Evolutionary conservation across 2,797 vertebrate species (phyloP).

Genomic region (Acanthurus lineatus): DNA sequence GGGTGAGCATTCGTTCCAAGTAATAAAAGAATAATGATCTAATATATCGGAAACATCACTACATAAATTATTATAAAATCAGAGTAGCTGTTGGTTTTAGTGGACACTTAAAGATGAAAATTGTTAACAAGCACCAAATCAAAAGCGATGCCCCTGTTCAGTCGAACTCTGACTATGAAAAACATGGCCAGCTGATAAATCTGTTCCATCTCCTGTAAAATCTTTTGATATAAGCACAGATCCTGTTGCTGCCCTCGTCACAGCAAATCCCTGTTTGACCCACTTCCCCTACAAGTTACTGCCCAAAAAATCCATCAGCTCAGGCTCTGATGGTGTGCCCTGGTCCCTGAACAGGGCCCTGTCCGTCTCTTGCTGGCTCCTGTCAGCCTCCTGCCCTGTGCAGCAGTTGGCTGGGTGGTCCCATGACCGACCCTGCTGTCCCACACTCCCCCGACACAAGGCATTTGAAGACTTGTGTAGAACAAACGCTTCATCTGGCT

Average conservation of each 20-base stretch:
- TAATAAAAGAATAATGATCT: not conserved
- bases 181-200: conserved; percentile 32
- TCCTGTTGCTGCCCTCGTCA: conserved; percentile 28
- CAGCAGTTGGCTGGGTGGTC: conserved; percentile 62
- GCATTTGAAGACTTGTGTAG: conserved; percentile 68
- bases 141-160: not conserved
- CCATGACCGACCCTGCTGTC: conserved; percentile 41
- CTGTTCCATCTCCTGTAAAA: conserved; percentile 21
- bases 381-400: conserved; percentile 49
- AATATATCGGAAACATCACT: not conserved
- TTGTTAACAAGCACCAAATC: conserved; percentile 25
- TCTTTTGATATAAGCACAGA: conserved; percentile 24
- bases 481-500: conserved; percentile 31
- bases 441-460: conserved; percentile 44
- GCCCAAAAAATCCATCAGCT: conserved; percentile 57
- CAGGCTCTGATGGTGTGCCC: conserved; percentile 69
- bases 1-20: conserved; percentile 78
- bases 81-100: not conserved
- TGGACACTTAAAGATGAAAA: conserved; percentile 8
- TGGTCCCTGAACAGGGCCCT: conserved; percentile 57
- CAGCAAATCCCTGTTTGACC: conserved; percentile 50
- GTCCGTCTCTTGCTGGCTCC: conserved; percentile 16
- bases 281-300: conserved; percentile 49
- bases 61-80: not conserved
- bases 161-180: conserved; percentile 28